These are phyloP conservation scores for Nomada flava DNA, from an alignment of 2,888 invertebrate genomes.

Conservation along the genomic window DNA sequence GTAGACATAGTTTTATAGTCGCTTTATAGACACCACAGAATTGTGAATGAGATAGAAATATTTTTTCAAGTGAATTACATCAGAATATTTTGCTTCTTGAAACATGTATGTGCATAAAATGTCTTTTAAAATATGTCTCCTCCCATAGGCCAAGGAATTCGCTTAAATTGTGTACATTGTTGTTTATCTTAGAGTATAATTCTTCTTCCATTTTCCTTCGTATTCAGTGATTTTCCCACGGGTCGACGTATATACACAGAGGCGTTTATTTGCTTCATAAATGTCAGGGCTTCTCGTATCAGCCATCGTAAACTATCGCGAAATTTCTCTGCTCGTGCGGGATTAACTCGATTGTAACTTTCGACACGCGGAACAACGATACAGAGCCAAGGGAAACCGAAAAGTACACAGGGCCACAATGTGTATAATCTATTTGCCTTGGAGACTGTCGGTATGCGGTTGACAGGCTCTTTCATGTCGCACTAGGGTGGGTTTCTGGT, in stretches of 20 bases:
- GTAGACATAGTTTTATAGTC: too few relatives aligned
- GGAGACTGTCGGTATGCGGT: constrained; percentile 29
- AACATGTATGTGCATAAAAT: too few relatives aligned
- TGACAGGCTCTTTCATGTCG: constrained; percentile 39
- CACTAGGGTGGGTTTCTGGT: constrained; percentile 2
- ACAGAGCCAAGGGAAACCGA: constrained; percentile 11
- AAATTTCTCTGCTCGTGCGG: neutral
- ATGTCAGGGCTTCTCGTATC: neutral
- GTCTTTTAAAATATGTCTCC: too few relatives aligned
- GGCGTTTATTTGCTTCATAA: neutral
- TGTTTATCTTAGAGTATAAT: too few relatives aligned
- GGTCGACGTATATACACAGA: neutral
- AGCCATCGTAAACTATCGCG: neutral
- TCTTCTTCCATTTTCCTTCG: too few relatives aligned
- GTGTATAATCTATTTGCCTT: constrained; percentile 48
- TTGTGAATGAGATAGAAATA: too few relatives aligned
- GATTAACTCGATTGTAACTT: constrained; percentile 16
- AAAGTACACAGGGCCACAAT: constrained; percentile 25
- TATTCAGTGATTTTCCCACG: too few relatives aligned
- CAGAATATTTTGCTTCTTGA: too few relatives aligned
- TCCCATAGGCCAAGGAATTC: too few relatives aligned
- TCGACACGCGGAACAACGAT: constrained; percentile 9
- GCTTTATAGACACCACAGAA: too few relatives aligned
- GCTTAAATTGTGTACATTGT: too few relatives aligned
- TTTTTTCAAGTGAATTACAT: too few relatives aligned